phyloP scores from a whole-genome alignment of 2,888 invertebrate genomes.

The Catocala nupta region DNA sequence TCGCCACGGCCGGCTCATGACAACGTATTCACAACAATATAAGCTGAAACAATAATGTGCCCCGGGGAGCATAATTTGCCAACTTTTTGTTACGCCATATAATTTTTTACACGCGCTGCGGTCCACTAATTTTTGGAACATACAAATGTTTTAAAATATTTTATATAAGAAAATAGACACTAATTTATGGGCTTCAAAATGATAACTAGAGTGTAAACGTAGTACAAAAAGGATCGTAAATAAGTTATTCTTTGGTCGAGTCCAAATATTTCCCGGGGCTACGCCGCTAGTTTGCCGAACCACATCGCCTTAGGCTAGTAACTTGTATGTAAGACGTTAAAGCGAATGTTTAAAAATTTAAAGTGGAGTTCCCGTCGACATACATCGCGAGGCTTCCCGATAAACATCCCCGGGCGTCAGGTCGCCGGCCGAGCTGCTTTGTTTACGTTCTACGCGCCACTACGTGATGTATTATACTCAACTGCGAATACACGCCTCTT shows the following conservation, averaged over 20 bases:
- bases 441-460: slow-evolving; percentile 63
- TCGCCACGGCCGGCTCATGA: slow-evolving; percentile 32
- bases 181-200: too few relatives aligned
- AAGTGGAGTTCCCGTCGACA: slow-evolving; percentile 69
- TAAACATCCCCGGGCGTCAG: slow-evolving; percentile 77
- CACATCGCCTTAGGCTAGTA: slow-evolving; percentile 36
- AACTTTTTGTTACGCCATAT: slow-evolving; percentile 32
- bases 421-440: slow-evolving; percentile 59
- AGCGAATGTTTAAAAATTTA: slow-evolving; percentile 73
- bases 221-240: slow-evolving; percentile 9
- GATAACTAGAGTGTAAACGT: neutral
- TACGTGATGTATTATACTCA: slow-evolving; percentile 61
- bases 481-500: slow-evolving; percentile 30
- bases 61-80: slow-evolving; percentile 32
- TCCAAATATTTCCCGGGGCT: slow-evolving; percentile 14
- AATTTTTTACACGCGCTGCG: slow-evolving; percentile 13
- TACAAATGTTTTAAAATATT: neutral
- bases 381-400: slow-evolving; percentile 70
- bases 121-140: slow-evolving; percentile 7
- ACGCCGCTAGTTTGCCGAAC: slow-evolving; percentile 31
- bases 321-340: slow-evolving; percentile 50
- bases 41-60: slow-evolving; percentile 45
- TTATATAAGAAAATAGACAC: neutral
- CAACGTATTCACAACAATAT: slow-evolving; percentile 50
- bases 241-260: slow-evolving; percentile 10